phyloP scores from a whole-genome alignment of 2,113 vertebrate genomes.

The Perognathus longimembris region DNA sequence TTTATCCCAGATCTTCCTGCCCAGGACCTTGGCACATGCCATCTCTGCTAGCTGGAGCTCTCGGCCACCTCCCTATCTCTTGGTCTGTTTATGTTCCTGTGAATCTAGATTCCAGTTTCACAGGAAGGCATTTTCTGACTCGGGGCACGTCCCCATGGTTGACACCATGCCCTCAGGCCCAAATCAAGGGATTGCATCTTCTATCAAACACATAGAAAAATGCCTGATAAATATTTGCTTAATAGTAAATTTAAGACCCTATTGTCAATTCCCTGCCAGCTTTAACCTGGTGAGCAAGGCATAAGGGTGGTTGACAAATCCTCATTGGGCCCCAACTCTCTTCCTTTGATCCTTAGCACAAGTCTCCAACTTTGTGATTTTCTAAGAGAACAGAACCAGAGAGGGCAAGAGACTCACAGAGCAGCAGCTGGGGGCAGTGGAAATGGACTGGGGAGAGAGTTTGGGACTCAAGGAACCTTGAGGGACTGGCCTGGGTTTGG shows the following conservation, averaged over 20 bases:
- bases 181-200: background rate
- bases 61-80: no score
- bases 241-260: background rate
- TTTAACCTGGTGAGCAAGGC: background rate
- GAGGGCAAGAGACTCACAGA: slow-evolving; percentile 11
- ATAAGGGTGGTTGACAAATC: background rate
- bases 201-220: no score
- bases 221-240: no score
- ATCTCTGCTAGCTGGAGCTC: no score
- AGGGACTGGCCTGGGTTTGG: no score
- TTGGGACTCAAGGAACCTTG: no score
- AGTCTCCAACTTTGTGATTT: no score
- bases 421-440: background rate
- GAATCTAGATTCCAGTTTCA: background rate
- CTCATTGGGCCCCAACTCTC: background rate
- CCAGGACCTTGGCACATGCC: no score
- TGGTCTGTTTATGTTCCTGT: background rate
- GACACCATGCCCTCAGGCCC: no score
- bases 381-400: background rate
- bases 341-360: background rate
- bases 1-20: no score
- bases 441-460: no score
- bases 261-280: no score
- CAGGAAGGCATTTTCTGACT: background rate
- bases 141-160: background rate